Percentiles rank a stretch among this genome's conserved stretches.
Evolutionary conservation across 2,113 vertebrate species (phyloP).

Genomic region (Mustela nigripes): DNA sequence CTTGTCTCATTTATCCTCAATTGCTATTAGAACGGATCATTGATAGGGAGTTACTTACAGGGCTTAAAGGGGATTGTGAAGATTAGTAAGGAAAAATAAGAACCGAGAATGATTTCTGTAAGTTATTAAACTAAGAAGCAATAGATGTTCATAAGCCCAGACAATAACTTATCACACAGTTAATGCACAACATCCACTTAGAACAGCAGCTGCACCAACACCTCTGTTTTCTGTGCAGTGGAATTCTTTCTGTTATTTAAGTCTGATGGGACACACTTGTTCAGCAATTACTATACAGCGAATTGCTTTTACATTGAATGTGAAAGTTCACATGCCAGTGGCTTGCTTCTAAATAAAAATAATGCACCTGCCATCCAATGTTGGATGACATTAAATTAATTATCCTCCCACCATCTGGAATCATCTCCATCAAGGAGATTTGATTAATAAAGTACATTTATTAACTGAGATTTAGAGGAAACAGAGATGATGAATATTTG

Average conservation of each 20-base stretch:
- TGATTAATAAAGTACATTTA: constrained; percentile 49
- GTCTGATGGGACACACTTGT: background rate
- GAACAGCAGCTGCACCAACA: constrained; percentile 58
- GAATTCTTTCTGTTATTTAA: constrained; percentile 42
- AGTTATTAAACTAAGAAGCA: constrained; percentile 40
- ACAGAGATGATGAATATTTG: constrained; percentile 39
- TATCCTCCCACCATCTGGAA: constrained; percentile 56
- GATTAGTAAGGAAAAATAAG: constrained; percentile 69
- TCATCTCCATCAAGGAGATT: constrained; percentile 53
- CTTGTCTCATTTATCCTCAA: background rate
- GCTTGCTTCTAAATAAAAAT: constrained; percentile 66
- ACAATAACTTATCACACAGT: background rate
- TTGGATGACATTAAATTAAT: constrained; percentile 44
- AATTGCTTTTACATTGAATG: constrained; percentile 56
- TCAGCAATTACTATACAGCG: constrained; percentile 40
- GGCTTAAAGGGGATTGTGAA: constrained; percentile 69
- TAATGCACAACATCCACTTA: constrained; percentile 1
- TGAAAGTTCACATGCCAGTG: constrained; percentile 51
- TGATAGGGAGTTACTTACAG: constrained; percentile 18
- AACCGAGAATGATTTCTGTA: constrained; percentile 49
- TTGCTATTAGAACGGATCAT: constrained; percentile 13
- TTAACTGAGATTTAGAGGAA: constrained; percentile 55
- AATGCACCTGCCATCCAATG: constrained; percentile 73
- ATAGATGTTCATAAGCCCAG: constrained; percentile 29
- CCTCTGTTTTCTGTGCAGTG: constrained; percentile 14